Percentiles rank a stretch among this genome's conserved stretches.
Evolutionary conservation across 2,113 vertebrate species (phyloP).

Genomic region (Regulus satrapa): DNA sequence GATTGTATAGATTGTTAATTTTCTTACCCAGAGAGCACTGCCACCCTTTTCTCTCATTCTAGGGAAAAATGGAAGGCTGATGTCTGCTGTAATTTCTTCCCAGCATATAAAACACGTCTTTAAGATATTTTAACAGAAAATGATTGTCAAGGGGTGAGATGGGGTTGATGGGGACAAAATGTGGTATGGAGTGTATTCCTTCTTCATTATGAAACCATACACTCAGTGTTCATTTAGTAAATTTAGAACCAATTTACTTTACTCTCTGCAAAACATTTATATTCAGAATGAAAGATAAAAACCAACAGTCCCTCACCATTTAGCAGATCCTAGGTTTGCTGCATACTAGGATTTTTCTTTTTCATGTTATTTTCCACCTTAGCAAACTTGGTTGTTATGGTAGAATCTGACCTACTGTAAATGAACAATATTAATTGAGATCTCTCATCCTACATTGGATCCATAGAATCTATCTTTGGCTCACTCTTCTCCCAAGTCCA

Average conservation of each 20-base stretch:
- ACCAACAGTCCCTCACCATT: background rate
- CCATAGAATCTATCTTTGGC: background rate
- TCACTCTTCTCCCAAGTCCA: background rate
- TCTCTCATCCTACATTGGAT: background rate
- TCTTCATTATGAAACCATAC: background rate
- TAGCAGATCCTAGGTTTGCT: background rate
- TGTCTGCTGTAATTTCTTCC: background rate
- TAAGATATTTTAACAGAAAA: background rate
- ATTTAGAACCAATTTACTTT: too few species aligned
- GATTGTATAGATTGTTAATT: background rate
- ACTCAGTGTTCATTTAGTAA: background rate
- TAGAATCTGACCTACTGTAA: background rate
- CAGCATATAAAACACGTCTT: background rate
- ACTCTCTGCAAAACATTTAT: too few species aligned
- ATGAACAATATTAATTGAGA: background rate
- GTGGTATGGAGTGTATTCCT: background rate
- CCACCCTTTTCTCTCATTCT: background rate
- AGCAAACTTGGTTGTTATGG: background rate
- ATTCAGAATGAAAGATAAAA: background rate
- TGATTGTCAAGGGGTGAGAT: background rate
- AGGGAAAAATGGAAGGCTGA: background rate
- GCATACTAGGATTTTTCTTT: background rate
- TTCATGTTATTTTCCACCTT: background rate
- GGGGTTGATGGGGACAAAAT: background rate
- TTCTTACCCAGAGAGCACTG: background rate